Percentiles rank a stretch among this genome's conserved stretches.
Evolutionary conservation across 2,113 vertebrate genomes (phyloP).

Genomic region (Redunca redunca): DNA sequence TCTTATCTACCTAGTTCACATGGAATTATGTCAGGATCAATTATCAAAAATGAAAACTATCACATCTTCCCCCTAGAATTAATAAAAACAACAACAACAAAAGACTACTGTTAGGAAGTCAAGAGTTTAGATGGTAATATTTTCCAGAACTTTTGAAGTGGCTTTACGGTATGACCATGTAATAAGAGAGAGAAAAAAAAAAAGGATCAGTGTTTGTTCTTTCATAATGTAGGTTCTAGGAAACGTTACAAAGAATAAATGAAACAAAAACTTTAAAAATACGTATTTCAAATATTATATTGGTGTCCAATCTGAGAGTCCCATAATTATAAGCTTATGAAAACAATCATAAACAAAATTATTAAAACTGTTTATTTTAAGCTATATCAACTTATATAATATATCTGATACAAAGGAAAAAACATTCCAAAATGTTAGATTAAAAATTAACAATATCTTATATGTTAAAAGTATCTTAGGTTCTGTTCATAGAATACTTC

Average conservation of each 20-base stretch:
- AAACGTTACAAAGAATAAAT: background rate
- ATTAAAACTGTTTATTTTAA: background rate
- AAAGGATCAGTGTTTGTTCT: background rate
- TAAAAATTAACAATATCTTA: background rate
- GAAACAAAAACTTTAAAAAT: background rate
- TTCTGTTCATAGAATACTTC: background rate
- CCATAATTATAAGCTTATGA: background rate
- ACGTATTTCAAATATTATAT: background rate
- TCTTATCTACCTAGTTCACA: background rate
- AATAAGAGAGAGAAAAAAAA: background rate
- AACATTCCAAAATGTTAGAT: background rate
- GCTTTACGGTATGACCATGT: background rate
- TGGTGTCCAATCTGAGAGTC: background rate
- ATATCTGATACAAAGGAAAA: background rate
- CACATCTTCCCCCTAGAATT: background rate
- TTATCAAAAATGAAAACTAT: background rate
- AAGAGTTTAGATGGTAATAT: background rate
- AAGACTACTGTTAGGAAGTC: background rate
- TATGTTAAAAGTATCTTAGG: background rate
- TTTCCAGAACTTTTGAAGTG: background rate
- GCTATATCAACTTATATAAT: background rate
- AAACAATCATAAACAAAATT: background rate
- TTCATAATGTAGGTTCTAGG: background rate
- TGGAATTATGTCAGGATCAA: background rate
- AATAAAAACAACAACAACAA: background rate